These are phyloP conservation scores for Leptatherina wallacei DNA, from an alignment of 2,797 vertebrate genomes.

Conservation along the genomic window DNA sequence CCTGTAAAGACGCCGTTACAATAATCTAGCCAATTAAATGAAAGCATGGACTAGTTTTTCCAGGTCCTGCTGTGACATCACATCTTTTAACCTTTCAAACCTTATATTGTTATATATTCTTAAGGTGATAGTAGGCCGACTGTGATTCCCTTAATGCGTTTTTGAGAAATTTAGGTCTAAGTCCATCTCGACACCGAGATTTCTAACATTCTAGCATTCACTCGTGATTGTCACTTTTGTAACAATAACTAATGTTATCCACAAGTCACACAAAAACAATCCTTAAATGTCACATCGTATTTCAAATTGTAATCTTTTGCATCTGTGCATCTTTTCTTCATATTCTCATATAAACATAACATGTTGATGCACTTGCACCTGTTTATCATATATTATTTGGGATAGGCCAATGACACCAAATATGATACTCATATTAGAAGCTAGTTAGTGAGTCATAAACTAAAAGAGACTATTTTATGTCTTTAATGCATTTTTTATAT, in stretches of 20 bases:
- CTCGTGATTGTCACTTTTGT: slow-evolving; percentile 3
- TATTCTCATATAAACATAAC: neutral
- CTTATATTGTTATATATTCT: no score
- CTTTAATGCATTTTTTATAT: slow-evolving; percentile 34
- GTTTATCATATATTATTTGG: slow-evolving; percentile 10
- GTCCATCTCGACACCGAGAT: no score
- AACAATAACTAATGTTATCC: neutral
- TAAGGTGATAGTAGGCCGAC: no score
- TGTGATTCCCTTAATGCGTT: no score
- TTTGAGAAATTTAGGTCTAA: no score
- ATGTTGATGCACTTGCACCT: slow-evolving; percentile 1
- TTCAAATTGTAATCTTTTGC: slow-evolving; percentile 12
- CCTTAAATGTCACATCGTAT: neutral
- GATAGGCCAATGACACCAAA: slow-evolving; percentile 13
- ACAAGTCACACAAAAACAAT: slow-evolving; percentile 20
- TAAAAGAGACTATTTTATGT: neutral
- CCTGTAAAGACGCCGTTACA: no score
- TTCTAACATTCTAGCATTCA: no score
- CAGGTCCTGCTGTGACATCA: no score
- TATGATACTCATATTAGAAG: slow-evolving; percentile 15
- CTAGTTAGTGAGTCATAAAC: slow-evolving; percentile 34
- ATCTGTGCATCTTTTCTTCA: slow-evolving; percentile 28
- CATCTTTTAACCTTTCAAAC: no score
- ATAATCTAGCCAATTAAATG: no score
- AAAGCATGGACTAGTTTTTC: no score